phyloP scores from a whole-genome alignment of 2,888 invertebrate species.

The Trisateles emortualis region DNA sequence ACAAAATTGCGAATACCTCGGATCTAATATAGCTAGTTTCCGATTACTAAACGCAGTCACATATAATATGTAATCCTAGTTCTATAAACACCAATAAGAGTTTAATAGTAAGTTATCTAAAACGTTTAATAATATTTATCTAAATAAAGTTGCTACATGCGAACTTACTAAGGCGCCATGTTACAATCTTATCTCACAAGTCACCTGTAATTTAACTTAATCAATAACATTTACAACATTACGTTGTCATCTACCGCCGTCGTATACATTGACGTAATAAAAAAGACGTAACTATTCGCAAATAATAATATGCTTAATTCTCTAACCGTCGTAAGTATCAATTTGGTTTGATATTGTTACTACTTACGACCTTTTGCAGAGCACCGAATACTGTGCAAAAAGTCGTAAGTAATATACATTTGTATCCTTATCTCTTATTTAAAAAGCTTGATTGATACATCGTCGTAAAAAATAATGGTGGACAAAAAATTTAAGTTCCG shows the following conservation, averaged over 20 bases:
- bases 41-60: no score
- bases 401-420: no score
- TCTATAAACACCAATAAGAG: no score
- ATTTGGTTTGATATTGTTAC: not conserved
- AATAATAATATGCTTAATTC: not conserved
- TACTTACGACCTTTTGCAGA: not conserved
- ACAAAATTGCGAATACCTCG: no score
- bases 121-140: no score
- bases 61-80: no score
- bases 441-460: constrained; percentile 25
- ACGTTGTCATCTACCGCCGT: not conserved
- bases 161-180: not conserved
- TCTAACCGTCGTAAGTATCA: not conserved
- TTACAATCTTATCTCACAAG: not conserved
- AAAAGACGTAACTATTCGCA: not conserved
- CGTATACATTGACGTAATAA: no score
- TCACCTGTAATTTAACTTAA: not conserved
- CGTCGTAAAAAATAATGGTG: not conserved
- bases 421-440: constrained; percentile 14
- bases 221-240: constrained; percentile 10
- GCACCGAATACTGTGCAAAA: no score
- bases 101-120: no score
- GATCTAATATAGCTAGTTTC: no score
- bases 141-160: no score
- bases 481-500: constrained; percentile 18